Evolutionary conservation across 2,113 vertebrate genomes (phyloP).

Genomic region (Sakesphorus luctuosus): DNA sequence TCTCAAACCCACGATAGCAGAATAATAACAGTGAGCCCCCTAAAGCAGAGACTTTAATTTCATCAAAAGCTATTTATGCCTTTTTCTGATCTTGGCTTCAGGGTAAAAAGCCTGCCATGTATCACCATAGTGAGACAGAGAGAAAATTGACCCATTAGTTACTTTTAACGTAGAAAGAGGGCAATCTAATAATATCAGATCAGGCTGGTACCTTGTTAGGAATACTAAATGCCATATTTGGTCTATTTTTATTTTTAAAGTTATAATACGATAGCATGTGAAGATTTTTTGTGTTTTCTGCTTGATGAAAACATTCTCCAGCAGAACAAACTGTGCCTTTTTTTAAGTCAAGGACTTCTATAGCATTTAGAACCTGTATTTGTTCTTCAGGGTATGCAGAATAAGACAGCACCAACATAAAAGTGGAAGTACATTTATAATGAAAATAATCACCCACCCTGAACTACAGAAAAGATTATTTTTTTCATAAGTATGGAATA

Average conservation of each 20-base stretch:
- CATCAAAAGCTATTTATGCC: background rate
- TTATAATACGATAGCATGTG: background rate
- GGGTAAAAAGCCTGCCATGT: background rate
- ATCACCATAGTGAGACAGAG: background rate
- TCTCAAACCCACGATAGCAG: background rate
- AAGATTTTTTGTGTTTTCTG: background rate
- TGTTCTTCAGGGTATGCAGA: background rate
- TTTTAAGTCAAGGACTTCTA: background rate
- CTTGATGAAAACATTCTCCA: background rate
- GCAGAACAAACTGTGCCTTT: background rate
- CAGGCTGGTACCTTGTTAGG: background rate
- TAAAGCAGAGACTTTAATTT: background rate
- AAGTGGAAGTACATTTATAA: background rate
- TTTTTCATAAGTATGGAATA: background rate
- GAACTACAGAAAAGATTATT: background rate
- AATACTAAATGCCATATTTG: background rate
- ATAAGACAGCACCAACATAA: background rate
- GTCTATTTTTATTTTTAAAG: background rate
- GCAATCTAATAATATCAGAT: background rate
- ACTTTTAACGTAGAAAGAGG: background rate
- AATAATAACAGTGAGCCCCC: background rate
- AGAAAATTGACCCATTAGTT: conserved; percentile 20
- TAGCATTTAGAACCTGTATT: background rate
- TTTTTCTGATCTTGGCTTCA: background rate
- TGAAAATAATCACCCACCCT: background rate